Conservation (phyloP, 2,888 invertebrate species). For the Mechanitis mazaeus region DNA sequence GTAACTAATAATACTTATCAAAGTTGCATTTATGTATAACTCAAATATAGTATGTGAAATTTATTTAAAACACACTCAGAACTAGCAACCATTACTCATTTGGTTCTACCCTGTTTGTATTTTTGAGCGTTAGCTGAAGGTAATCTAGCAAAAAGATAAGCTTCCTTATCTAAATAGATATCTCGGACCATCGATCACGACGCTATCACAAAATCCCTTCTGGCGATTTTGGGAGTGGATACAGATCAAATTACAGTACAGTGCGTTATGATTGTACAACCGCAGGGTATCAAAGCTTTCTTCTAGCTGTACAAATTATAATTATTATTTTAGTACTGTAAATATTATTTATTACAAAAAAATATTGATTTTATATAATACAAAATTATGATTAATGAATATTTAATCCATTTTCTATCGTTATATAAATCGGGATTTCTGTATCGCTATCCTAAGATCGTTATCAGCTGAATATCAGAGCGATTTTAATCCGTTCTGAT, state of each 20-base stretch:
- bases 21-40: too few relatives aligned
- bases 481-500: slow-evolving; percentile 61
- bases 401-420: slow-evolving; percentile 16
- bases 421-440: slow-evolving; percentile 31
- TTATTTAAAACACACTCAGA: too few relatives aligned
- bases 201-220: slow-evolving; percentile 58
- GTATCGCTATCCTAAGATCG: slow-evolving; percentile 51
- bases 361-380: too few relatives aligned
- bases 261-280: slow-evolving; percentile 23
- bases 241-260: slow-evolving; percentile 29
- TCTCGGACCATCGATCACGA: slow-evolving; percentile 65
- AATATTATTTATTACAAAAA: not conserved
- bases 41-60: too few relatives aligned
- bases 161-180: slow-evolving; percentile 58
- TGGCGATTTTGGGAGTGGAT: slow-evolving; percentile 46
- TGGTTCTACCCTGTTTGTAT: not conserved
- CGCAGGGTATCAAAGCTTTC: slow-evolving; percentile 8
- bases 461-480: slow-evolving; percentile 44
- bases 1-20: too few relatives aligned
- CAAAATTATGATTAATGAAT: too few relatives aligned
- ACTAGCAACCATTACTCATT: not conserved
- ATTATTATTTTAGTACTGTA: not conserved
- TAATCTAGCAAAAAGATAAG: slow-evolving; percentile 45
- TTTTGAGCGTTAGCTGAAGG: slow-evolving; percentile 22
- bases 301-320: not conserved